Evolutionary conservation across 2,113 vertebrate genomes (phyloP).

Genomic region (Marcusenius ussheri): DNA sequence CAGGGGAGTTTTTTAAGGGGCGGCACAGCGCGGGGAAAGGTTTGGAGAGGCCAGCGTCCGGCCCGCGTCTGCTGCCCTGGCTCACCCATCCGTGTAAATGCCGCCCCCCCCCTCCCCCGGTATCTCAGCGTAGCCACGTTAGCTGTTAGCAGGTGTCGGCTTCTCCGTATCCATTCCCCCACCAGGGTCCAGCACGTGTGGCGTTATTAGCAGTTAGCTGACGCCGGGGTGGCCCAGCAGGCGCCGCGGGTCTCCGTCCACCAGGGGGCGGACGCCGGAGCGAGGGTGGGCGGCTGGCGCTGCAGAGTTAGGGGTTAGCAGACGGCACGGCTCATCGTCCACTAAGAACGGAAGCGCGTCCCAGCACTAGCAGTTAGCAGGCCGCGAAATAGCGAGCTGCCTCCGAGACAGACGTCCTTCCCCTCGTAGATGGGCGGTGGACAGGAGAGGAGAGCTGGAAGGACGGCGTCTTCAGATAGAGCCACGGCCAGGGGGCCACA

Average conservation of each 20-base stretch:
- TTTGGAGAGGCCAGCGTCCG: constrained; percentile 46
- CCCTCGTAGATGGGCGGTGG: constrained; percentile 54
- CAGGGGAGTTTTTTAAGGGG: constrained; percentile 38
- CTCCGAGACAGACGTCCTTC: constrained; percentile 73
- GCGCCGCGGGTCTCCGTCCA: constrained; percentile 39
- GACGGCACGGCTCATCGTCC: constrained; percentile 63
- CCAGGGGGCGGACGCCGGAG: neutral
- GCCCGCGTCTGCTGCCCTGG: constrained; percentile 37
- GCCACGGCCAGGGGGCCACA: neutral
- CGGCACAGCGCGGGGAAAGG: constrained; percentile 50
- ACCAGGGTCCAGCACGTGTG: neutral
- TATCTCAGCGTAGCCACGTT: neutral
- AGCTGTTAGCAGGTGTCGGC: neutral
- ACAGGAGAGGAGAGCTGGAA: constrained; percentile 60
- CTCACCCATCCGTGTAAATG: constrained; percentile 28
- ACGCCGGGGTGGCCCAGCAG: neutral
- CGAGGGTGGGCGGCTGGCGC: constrained; percentile 31
- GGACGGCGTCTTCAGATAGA: neutral
- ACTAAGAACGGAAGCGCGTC: constrained; percentile 69
- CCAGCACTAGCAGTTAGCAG: constrained; percentile 85
- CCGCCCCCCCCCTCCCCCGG: constrained; percentile 17
- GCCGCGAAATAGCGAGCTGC: constrained; percentile 89
- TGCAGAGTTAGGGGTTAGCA: constrained; percentile 53
- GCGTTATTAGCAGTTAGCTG: neutral
- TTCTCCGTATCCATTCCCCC: neutral